Conservation (phyloP, 2,888 invertebrate genomes). For the Melieria crassipennis region DNA sequence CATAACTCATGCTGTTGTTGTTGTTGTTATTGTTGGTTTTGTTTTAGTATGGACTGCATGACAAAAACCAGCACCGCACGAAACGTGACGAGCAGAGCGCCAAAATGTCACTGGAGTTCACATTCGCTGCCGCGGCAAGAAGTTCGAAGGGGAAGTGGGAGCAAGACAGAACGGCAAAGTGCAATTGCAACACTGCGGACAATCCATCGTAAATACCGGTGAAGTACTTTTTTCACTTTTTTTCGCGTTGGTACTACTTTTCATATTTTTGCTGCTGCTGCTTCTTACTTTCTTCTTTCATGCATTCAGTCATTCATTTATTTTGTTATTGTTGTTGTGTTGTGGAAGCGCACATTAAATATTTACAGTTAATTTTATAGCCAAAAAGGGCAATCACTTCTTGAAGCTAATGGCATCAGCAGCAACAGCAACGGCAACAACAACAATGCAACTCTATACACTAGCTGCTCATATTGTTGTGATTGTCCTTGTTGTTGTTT, state of each 20-base stretch:
- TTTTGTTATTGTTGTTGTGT: not conserved
- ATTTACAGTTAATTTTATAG: constrained; percentile 66
- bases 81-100: not conserved
- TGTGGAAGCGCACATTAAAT: constrained; percentile 63
- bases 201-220: constrained; percentile 25
- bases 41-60: not conserved
- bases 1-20: no score
- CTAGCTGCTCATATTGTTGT: not conserved
- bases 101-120: constrained; percentile 46
- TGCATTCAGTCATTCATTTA: not conserved
- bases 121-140: constrained; percentile 41
- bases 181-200: constrained; percentile 30
- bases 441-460: constrained; percentile 20
- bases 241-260: constrained; percentile 9
- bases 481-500: constrained; percentile 2
- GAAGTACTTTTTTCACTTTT: not conserved
- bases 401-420: constrained; percentile 38
- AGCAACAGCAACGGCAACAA: not conserved
- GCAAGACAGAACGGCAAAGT: constrained; percentile 4
- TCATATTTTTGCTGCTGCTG: no score
- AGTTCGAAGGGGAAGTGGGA: constrained; percentile 37
- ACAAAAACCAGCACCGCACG: constrained; percentile 24
- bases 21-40: no score
- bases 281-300: no score
- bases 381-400: constrained; percentile 64